Percentiles rank a stretch among this genome's conserved stretches.
Conservation (phyloP, 2,888 invertebrate species). For the Caenorhabditis zanzibari region DNA sequence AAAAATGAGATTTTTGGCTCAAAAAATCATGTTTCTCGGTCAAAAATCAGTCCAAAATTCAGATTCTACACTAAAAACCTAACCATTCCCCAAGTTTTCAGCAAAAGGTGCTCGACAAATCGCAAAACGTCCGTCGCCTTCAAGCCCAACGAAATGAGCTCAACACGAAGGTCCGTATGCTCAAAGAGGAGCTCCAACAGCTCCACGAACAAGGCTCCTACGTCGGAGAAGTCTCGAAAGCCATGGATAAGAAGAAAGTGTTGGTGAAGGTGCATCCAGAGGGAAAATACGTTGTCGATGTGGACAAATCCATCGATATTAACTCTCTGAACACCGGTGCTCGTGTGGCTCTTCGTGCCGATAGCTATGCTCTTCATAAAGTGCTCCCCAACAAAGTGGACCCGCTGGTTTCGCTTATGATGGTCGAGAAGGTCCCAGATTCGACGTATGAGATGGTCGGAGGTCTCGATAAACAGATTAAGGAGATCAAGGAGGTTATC, state of each 20-base stretch:
- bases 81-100: constrained; percentile 75
- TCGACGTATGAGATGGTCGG: constrained; percentile 99
- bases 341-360: constrained; percentile 96
- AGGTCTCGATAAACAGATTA: constrained; percentile 98
- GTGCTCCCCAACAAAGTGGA: constrained; percentile 99
- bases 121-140: constrained; percentile 95
- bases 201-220: constrained; percentile 98
- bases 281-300: constrained; percentile 99
- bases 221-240: constrained; percentile 99
- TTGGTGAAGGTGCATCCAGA: constrained; percentile 99
- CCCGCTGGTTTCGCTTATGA: constrained; percentile 98
- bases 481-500: constrained; percentile 99
- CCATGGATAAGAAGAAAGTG: constrained; percentile 99
- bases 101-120: constrained; percentile 95
- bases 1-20: no score
- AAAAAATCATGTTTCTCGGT: background rate
- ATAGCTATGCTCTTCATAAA: constrained; percentile 98
- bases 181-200: constrained; percentile 96
- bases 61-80: background rate
- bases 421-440: constrained; percentile 99
- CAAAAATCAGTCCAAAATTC: no score
- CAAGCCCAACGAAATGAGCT: constrained; percentile 99
- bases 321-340: constrained; percentile 98
- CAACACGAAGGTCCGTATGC: constrained; percentile 98
- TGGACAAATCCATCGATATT: constrained; percentile 99